Conservation (phyloP, 2,113 vertebrate species). For the Rhinogobius similis region DNA sequence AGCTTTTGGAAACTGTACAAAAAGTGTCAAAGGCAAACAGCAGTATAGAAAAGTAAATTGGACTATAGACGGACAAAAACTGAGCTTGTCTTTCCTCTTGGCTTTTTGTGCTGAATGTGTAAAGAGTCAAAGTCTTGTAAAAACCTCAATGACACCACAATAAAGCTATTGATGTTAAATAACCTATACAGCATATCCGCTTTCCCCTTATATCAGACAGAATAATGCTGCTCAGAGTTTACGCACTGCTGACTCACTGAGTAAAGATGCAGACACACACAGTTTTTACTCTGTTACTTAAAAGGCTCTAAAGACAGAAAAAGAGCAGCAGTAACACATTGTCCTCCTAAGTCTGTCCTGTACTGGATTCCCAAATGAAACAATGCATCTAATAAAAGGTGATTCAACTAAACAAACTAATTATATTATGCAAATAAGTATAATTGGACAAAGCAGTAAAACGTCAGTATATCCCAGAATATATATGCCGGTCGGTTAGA, state of each 20-base stretch:
- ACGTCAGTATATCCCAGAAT: background rate
- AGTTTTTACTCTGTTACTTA: conserved; percentile 45
- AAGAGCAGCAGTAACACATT: conserved; percentile 6
- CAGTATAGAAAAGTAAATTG: too few species aligned
- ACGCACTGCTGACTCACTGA: conserved; percentile 37
- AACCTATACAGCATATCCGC: conserved; percentile 25
- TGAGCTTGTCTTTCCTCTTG: background rate
- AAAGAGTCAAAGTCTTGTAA: background rate
- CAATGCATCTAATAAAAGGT: background rate
- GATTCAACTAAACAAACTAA: conserved; percentile 6
- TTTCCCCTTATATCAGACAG: conserved; percentile 24
- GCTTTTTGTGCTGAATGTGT: conserved; percentile 23
- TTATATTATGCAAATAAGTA: background rate
- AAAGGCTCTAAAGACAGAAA: conserved; percentile 30
- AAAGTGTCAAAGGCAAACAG: too few species aligned
- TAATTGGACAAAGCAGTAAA: background rate
- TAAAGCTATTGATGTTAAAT: conserved; percentile 2
- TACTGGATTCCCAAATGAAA: background rate
- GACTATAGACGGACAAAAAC: background rate
- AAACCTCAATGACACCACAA: background rate
- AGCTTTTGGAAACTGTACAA: too few species aligned
- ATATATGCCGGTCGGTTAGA: too few species aligned
- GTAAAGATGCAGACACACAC: conserved; percentile 34
- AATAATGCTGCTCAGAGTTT: conserved; percentile 16
- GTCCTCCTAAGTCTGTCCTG: background rate